Base-by-base conservation (phyloP, 2,113 vertebrate genomes). In the Leptodactylus fuscus region DNA sequence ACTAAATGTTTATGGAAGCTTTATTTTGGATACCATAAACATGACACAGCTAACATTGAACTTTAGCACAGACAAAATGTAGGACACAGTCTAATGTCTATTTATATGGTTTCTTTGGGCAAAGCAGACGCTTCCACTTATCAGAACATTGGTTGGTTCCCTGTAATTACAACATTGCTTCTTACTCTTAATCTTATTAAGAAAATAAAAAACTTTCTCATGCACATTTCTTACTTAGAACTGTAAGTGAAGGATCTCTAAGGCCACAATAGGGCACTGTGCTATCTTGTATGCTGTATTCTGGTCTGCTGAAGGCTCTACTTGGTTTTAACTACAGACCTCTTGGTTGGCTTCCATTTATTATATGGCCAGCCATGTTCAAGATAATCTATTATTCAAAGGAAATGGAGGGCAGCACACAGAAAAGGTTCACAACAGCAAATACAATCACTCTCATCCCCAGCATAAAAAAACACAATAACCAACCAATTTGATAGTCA, bases 61-160 rank as follows among this genome's bases (percentile, higher is more conserved):
- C 82, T 87, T 41, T 79, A 60, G 73, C 75, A 82, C 36, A 76
- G 41, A 49, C 49, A 67, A 58, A 85, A 67, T 78, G 2, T 38
- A 79, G 83, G 62, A 36, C 83, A 78, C 29, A 79, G 62, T 53
- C 36, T 53, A 51, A 44, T 80, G 36, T 44, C 77, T 86, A 60
- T 81, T 86, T 90, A 88, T 86, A 88, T 88, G 86, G 80, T 91
- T 90, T 88, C 62, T 58, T 87, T 84, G 81, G 88, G 89, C n/a
- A n/a, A n/a, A n/a, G n/a, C n/a, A n/a, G n/a, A n/a, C n/a, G n/a
- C n/a, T n/a, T n/a, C n/a, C n/a, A n/a, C n/a, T n/a, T 87, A 38
- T 27, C 34, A 24, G 24, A 6, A 80, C 7, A 7, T 7, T 22
- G 10, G 32, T 48, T 81, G 44, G 46, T 65, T 60, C 16, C 9